Base-by-base conservation (phyloP, 2,797 vertebrate genomes). In the Siniperca undulata region DNA sequence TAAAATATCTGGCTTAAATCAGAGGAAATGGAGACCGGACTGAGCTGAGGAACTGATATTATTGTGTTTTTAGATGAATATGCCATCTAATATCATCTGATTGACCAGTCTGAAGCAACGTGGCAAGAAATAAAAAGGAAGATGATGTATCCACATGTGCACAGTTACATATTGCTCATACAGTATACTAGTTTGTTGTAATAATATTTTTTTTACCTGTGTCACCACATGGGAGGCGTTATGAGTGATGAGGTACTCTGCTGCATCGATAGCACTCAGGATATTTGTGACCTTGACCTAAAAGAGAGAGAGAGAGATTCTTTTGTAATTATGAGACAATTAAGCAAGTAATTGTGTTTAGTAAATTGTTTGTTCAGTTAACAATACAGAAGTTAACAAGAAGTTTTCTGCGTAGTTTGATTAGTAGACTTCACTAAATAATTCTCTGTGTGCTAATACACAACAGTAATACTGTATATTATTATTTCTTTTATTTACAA, bases 201-300 rank as follows among this genome's bases (percentile, higher is more conserved):
- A 20, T 69, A 12, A 7, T 42, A 1, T 10, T 44, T 38, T 58
- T 17, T 30, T 60, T 81, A 86, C 85, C 96, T 96, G 92, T 73
- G 95, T 92, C 74, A 98, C 95, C 79, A 99, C 93, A 58, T 94
- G 87, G 38, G 97, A 97, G 71, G 96, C 96, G 0, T 97, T 97
- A 68, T 96, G 95, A 86, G 90, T 93, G 86, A 99, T 95, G 88
- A 99, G 97, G 70, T 95, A 88, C 91, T 99, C 97, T 34, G 96
- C 96, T 79, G 96, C 93, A 81, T 99, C 96, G 75, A 99, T 95
- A 84, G 97, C 93, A 0, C 88, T 90, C 72, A 99, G 93, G 75
- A 97, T 94, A 73, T 95, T 95, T 8, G 89, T 94, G 74, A 98
- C 96, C 88, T 96, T 97, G 17, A 90, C 93, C 98, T 99, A 81